These are phyloP conservation scores for Syngnathus rostellatus DNA, from an alignment of 2,797 vertebrate species.

Conservation along the genomic window DNA sequence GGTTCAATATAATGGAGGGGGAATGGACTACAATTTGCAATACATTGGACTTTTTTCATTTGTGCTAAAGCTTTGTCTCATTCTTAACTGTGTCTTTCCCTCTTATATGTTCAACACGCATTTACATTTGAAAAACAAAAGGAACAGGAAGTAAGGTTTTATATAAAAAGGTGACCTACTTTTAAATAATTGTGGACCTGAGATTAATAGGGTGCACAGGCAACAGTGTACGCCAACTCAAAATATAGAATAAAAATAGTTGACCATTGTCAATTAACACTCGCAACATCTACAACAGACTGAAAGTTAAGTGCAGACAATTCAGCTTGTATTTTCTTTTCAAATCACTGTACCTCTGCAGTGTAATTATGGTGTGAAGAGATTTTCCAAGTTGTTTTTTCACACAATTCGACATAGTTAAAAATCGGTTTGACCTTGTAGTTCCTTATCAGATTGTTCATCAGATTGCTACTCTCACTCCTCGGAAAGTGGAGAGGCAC, in stretches of 20 bases:
- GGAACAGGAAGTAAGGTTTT: too few relatives aligned
- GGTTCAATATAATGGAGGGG: too few relatives aligned
- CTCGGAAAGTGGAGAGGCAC: background rate
- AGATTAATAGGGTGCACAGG: too few relatives aligned
- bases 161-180: too few relatives aligned
- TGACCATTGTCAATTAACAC: too few relatives aligned
- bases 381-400: background rate
- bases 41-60: too few relatives aligned
- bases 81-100: too few relatives aligned
- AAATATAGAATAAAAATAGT: too few relatives aligned
- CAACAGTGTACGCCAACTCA: too few relatives aligned
- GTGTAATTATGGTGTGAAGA: background rate
- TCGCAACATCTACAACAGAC: background rate
- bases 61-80: too few relatives aligned
- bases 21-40: too few relatives aligned
- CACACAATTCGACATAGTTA: background rate
- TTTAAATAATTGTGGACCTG: too few relatives aligned
- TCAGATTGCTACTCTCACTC: background rate
- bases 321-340: background rate
- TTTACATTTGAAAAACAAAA: background rate
- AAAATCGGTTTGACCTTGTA: background rate
- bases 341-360: background rate
- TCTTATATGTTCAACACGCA: background rate
- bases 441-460: background rate
- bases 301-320: background rate